Evolutionary conservation across 2,888 invertebrate genomes (phyloP), one percentile per base, ranked within the genome.

Genomic region (Busseola fusca): DNA sequence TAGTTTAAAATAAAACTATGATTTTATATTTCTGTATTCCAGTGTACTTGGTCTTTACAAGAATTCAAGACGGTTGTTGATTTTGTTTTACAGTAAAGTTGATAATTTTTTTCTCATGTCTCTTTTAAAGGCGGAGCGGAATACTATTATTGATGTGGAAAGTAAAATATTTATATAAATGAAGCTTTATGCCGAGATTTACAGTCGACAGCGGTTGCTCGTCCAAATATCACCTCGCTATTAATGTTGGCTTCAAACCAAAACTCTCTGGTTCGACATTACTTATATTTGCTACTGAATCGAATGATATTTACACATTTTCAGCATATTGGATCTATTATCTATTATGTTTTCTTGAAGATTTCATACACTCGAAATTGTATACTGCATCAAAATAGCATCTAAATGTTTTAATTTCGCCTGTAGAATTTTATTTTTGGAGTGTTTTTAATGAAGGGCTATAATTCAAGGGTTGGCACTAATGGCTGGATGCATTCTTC

Each of bases 191-290:
- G 80, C 59, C 45, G 73, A 89, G 90, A 91, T 92, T 91, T 90
- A 92, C 86, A 84, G 85, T 78, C 79, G 85, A 81, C 85, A 86
- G 86, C 80, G 85, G 84, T 79, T 67, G 84, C 85, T 86, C 82
- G 84, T 89, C 84, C 87, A 86, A 90, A 89, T 90, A 90, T 88
- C 88, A 86, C 68, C 71, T 82, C 69, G 81, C 88, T 89, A 89
- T 90, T 90, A 89, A 86, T 86, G 85, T 93, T 93, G 93, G 92
- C 92, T 88, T 67, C 60, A 84, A 80, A 92, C 92, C 93, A 92
- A 92, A 91, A 89, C 85, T 84, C 86, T 86, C 78, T 76, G 76
- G 83, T 86, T 86, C 83, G 81, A 84, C 86, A 84, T 89, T 85
- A 82, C 85, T 84, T 82, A 84, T 85, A 86, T 87, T 86, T 79